Percentiles rank a stretch among this genome's conserved stretches.
phyloP scores from a whole-genome alignment of 2,113 vertebrate species.

The Serinus canaria region DNA sequence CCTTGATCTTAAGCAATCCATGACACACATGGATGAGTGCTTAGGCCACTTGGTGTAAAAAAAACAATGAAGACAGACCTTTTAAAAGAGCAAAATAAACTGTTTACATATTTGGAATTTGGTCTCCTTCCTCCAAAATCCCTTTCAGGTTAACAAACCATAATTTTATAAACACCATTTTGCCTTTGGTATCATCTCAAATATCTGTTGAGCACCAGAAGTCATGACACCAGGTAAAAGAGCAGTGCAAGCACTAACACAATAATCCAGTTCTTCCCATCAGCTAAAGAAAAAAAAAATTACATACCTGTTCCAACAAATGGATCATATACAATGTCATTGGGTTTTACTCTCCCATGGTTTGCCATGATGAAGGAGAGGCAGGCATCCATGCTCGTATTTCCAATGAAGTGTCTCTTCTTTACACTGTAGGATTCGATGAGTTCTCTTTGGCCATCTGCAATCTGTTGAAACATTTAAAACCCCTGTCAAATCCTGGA shows the following conservation, averaged over 20 bases:
- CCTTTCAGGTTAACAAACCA: background rate
- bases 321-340: slow-evolving; percentile 93
- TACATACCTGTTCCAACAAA: slow-evolving; percentile 97
- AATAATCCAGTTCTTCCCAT: background rate
- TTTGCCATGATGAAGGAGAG: slow-evolving; percentile 97
- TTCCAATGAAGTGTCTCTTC: slow-evolving; percentile 97
- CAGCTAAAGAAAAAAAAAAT: background rate
- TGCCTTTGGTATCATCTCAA: background rate
- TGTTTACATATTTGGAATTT: background rate
- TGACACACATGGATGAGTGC: background rate
- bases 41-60: background rate
- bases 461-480: slow-evolving; percentile 80
- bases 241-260: background rate
- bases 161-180: background rate
- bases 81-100: background rate
- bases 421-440: slow-evolving; percentile 91
- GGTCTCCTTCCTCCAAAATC: background rate
- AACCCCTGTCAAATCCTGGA: background rate
- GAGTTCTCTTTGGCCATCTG: slow-evolving; percentile 90
- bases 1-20: background rate
- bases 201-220: background rate
- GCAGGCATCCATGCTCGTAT: slow-evolving; percentile 97
- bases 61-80: background rate
- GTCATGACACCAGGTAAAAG: background rate
- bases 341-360: slow-evolving; percentile 89